Evolutionary conservation across 2,113 vertebrate species (phyloP).

Genomic region (Falco punctatus): DNA sequence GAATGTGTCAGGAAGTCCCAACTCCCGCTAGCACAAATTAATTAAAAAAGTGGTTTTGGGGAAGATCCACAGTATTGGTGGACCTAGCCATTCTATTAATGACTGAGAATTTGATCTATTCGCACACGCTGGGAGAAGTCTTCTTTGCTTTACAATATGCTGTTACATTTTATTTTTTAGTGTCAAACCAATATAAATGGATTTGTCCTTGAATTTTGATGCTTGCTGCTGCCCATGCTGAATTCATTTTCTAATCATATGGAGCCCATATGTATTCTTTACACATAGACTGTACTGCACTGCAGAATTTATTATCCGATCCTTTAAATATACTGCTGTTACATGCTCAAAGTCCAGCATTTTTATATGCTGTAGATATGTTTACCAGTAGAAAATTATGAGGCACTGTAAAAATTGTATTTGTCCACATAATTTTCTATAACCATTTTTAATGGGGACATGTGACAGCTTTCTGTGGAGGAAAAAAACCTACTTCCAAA

Average conservation of each 20-base stretch:
- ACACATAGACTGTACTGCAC: background rate
- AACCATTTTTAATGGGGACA: background rate
- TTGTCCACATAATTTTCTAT: background rate
- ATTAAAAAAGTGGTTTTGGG: background rate
- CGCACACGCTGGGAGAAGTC: background rate
- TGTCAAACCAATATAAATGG: background rate
- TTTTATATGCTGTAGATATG: background rate
- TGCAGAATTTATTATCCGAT: background rate
- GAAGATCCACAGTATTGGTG: background rate
- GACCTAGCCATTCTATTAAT: background rate
- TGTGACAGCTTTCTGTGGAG: background rate
- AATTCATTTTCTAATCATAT: slow-evolving; percentile 39
- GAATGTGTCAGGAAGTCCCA: background rate
- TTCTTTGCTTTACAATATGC: background rate
- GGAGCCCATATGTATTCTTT: slow-evolving; percentile 49
- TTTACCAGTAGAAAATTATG: background rate
- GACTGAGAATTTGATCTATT: background rate
- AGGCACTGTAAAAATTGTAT: background rate
- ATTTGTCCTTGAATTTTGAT: background rate
- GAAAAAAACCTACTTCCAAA: background rate
- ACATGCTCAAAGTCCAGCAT: background rate
- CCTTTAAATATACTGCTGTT: slow-evolving; percentile 4
- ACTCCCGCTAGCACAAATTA: background rate
- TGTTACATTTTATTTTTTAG: background rate
- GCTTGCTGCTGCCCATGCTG: background rate